Evolutionary conservation across 2,113 vertebrate species (phyloP), one percentile per base, ranked within the genome.

Genomic region (Numida meleagris): DNA sequence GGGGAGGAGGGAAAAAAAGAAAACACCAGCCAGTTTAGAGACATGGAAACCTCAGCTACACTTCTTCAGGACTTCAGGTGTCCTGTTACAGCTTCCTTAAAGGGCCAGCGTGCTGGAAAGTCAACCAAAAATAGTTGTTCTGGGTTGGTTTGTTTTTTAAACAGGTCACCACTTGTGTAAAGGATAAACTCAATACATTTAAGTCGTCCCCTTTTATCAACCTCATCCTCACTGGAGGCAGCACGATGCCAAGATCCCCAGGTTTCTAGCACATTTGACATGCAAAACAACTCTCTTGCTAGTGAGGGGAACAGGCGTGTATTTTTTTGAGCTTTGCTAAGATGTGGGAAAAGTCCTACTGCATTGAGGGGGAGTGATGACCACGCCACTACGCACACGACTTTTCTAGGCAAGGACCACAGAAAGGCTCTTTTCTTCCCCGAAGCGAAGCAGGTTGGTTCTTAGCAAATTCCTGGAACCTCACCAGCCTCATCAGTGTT

Each of bases 21-120:
- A 97, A 96, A 95, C 94, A 95, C 86, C 98, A 97, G 96, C 97
- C 97, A 98, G 98, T 98, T 98, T 97, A 98, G 97, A 97, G 91
- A 82, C 93, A 66, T 94, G 93, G 97, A 97, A 96, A 97, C 82
- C 93, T 95, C 96, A 91, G 91, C 92, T 96, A 86, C 88, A 81
- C 81, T 92, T 95, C 94, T 87, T 73, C 88, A 82, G 82, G 77
- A 96, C 89, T 93, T 76, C 90, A 92, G 98, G 98, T 98, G 98
- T 98, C 98, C 95, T 97, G 97, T 99, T 99, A 98, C 98, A 98
- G 95, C 78, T 93, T 96, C 95, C 97, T 98, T 98, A 98, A 98
- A 98, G 97, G 97, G 97, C 94, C 97, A 97, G 97, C 51, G 4
- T 36, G 94, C 25, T 72, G 88, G 82, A 90, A 91, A 89, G 92